Percentiles rank a stretch among this genome's conserved stretches.
These are phyloP conservation scores for Eulemur macaco DNA, from an alignment of 2,113 vertebrate genomes.

Conservation along the genomic window DNA sequence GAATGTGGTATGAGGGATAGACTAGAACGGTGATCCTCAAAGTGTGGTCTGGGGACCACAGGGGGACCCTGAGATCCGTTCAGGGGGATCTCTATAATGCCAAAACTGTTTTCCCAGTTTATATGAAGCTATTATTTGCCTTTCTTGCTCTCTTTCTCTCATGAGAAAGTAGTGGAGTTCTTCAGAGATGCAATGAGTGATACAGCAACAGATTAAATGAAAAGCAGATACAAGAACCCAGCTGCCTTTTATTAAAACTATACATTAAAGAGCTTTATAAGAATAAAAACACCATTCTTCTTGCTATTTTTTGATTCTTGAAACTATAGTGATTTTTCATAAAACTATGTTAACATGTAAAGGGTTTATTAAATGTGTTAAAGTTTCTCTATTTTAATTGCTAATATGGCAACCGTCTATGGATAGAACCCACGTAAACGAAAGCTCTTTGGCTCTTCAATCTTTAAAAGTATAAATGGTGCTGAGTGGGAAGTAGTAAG, in stretches of 20 bases:
- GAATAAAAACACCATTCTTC: neutral
- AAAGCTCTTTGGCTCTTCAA: neutral
- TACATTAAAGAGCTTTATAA: neutral
- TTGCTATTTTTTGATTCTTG: neutral
- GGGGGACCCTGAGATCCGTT: neutral
- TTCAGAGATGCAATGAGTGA: neutral
- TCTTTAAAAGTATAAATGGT: neutral
- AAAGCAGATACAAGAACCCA: neutral
- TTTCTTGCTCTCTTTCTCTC: neutral
- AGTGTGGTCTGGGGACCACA: neutral
- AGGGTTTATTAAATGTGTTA: neutral
- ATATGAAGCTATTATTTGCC: neutral
- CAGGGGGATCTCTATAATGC: neutral
- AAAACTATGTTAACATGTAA: neutral
- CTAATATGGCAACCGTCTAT: neutral
- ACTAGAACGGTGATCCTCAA: neutral
- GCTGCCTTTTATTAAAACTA: neutral
- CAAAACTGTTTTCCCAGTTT: neutral
- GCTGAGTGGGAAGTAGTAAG: neutral
- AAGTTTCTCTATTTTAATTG: conserved; percentile 6
- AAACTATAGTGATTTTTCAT: neutral
- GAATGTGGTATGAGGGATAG: neutral
- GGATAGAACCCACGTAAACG: neutral
- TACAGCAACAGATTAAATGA: neutral
- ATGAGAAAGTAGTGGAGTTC: neutral